phyloP scores from a whole-genome alignment of 2,113 vertebrate species.

The Tauraco erythrolophus region DNA sequence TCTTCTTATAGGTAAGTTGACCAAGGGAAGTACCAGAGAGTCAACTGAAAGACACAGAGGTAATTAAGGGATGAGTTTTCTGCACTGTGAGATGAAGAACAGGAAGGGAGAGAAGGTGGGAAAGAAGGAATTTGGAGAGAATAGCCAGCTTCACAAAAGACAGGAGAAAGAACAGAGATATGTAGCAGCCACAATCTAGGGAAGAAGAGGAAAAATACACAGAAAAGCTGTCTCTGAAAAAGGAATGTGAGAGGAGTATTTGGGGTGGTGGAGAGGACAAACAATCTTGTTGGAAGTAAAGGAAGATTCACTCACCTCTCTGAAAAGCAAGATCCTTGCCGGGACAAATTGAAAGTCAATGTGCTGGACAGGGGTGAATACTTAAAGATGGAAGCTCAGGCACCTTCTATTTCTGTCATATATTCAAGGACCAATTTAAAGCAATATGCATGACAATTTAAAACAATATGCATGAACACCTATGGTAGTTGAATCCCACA shows the following conservation, averaged over 20 bases:
- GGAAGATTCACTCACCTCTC: neutral
- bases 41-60: neutral
- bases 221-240: neutral
- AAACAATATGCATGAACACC: neutral
- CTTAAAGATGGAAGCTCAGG: neutral
- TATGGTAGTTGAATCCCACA: neutral
- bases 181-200: neutral
- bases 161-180: neutral
- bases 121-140: neutral
- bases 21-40: neutral
- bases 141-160: neutral
- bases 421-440: neutral
- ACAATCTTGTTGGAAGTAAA: neutral
- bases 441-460: neutral
- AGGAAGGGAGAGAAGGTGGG: neutral
- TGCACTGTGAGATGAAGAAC: neutral
- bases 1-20: neutral
- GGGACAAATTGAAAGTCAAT: neutral
- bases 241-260: neutral
- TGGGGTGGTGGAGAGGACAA: accelerated
- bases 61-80: neutral
- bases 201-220: neutral
- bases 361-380: neutral
- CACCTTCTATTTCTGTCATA: neutral
- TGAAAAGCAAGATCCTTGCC: neutral